phyloP scores from a whole-genome alignment of 1,140 invertebrate genomes.

The Drosophila athabasca region DNA sequence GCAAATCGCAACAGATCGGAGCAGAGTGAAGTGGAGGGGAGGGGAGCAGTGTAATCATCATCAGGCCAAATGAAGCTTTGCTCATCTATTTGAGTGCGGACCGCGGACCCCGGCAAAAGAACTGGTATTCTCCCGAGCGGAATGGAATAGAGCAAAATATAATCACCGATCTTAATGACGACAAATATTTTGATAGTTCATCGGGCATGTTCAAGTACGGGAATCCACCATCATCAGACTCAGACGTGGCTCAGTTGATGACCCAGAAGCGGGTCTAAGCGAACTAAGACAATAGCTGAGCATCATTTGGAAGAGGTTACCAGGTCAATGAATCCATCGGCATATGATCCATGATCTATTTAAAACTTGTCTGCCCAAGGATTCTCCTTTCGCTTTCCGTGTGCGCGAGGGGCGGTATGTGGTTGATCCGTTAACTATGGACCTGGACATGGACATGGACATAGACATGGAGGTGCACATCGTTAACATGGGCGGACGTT shows the following conservation, averaged over 20 bases:
- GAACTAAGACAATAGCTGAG: slow-evolving; percentile 27
- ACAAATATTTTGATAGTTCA: slow-evolving; percentile 65
- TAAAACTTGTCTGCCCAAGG: neutral
- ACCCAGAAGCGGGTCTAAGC: slow-evolving; percentile 33
- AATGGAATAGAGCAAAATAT: slow-evolving; percentile 37
- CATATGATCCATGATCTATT: too few relatives aligned
- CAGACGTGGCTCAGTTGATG: slow-evolving; percentile 19
- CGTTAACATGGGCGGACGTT: slow-evolving; percentile 19
- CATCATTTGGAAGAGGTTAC: slow-evolving; percentile 25
- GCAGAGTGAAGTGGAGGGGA: neutral
- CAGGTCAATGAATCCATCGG: slow-evolving; percentile 51
- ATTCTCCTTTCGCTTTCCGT: slow-evolving; percentile 30
- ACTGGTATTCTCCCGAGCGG: slow-evolving; percentile 23
- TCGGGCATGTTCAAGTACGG: slow-evolving; percentile 20
- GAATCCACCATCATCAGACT: neutral
- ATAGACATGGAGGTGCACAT: neutral
- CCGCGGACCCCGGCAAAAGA: slow-evolving; percentile 47
- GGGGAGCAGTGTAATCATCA: slow-evolving; percentile 58
- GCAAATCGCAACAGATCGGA: slow-evolving; percentile 3
- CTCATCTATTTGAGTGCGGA: slow-evolving; percentile 41
- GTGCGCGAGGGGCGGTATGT: too few relatives aligned
- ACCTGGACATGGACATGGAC: too few relatives aligned
- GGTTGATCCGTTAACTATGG: slow-evolving; percentile 11
- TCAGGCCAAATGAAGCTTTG: slow-evolving; percentile 59
- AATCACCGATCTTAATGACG: slow-evolving; percentile 70